phyloP scores from a whole-genome alignment of 1,140 invertebrate genomes.

The Phenacoccus solenopsis region DNA sequence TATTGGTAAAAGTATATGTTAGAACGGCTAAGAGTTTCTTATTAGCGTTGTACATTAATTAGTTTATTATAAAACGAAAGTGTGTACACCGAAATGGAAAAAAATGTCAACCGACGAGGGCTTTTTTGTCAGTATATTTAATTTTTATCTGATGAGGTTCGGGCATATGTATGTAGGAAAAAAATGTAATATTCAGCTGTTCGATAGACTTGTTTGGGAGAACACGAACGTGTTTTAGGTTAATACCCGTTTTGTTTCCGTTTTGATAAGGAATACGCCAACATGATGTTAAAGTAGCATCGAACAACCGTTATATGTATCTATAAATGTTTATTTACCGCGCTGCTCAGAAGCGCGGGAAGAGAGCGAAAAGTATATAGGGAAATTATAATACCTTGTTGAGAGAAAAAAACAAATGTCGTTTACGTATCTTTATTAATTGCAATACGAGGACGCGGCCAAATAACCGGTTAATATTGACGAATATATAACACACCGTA shows the following conservation, averaged over 20 bases:
- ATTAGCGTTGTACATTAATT: conserved; percentile 11
- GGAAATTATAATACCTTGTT: conserved; percentile 7
- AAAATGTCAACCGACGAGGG: conserved; percentile 4
- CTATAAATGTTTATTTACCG: not conserved
- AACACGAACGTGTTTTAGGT: conserved; percentile 11
- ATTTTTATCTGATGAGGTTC: conserved; percentile 12
- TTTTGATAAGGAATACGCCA: conserved; percentile 14
- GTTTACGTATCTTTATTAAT: conserved; percentile 1
- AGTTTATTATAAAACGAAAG: not conserved
- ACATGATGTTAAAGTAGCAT: conserved; percentile 14
- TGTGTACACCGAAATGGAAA: not conserved
- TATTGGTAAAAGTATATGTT: too few relatives aligned
- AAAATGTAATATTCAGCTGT: conserved; percentile 15
- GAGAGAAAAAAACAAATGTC: conserved; percentile 16
- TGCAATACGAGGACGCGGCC: not conserved
- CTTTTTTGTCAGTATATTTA: not conserved
- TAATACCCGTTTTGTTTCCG: conserved; percentile 15
- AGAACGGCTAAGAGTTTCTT: not conserved
- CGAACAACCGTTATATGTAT: conserved; percentile 7
- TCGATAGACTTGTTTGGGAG: conserved; percentile 13
- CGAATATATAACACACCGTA: not conserved
- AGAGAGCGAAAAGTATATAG: not conserved
- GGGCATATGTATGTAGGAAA: conserved; percentile 4
- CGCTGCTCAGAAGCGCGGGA: not conserved
- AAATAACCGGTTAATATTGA: not conserved